Conservation (phyloP, 2,797 vertebrate species). For the Hydrocynus forskahlii region DNA sequence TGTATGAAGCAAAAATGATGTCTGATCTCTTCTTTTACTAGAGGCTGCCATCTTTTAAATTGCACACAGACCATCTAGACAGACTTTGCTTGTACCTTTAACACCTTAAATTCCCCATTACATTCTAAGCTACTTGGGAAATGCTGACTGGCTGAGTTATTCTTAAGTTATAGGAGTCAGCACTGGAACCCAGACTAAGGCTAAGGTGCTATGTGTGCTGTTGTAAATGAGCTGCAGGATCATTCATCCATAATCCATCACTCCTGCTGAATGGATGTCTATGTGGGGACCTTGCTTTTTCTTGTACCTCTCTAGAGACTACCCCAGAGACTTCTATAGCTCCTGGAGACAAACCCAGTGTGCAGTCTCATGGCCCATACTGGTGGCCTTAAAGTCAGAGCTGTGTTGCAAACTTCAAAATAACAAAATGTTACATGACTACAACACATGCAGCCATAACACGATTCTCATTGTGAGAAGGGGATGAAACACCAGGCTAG, state of each 20-base stretch:
- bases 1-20: neutral
- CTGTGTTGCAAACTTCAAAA: neutral
- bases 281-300: neutral
- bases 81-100: neutral
- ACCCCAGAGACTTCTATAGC: neutral
- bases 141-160: neutral
- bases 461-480: slow-evolving; percentile 36
- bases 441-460: slow-evolving; percentile 3
- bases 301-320: neutral
- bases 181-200: neutral
- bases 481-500: slow-evolving; percentile 9
- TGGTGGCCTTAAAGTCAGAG: neutral
- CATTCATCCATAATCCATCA: neutral
- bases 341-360: neutral
- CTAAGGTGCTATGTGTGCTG: neutral
- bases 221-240: neutral
- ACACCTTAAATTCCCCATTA: neutral
- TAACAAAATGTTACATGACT: neutral
- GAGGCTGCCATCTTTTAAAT: neutral
- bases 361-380: neutral
- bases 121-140: neutral
- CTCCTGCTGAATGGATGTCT: neutral
- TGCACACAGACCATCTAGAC: neutral
- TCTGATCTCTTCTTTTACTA: neutral
- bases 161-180: neutral